Conservation (phyloP, 2,888 invertebrate genomes). For the Dicranocentrus wangi region DNA sequence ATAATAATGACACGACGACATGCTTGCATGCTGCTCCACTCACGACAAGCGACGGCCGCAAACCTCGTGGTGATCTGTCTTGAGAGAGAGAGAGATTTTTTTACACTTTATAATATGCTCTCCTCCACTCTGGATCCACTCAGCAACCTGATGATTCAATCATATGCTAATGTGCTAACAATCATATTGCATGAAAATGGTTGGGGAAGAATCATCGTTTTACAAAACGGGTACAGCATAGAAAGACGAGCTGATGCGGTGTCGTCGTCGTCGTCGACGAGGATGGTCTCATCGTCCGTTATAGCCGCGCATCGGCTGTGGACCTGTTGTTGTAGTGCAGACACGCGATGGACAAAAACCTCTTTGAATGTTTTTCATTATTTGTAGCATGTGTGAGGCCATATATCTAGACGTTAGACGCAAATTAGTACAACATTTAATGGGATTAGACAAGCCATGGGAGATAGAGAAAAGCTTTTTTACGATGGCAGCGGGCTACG, state of each 20-base stretch:
- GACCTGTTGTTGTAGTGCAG: no score
- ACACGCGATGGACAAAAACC: no score
- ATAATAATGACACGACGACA: constrained; percentile 14
- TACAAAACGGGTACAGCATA: constrained; percentile 1
- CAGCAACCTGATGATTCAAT: constrained; percentile 62
- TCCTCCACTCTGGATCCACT: constrained; percentile 32
- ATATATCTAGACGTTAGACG: no score
- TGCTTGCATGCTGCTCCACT: not conserved
- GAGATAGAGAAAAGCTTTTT: no score
- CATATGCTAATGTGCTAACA: constrained; percentile 61
- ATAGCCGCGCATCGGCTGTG: constrained; percentile 23
- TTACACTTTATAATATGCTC: constrained; percentile 18
- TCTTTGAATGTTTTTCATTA: no score
- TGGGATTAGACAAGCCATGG: no score
- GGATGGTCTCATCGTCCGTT: constrained; percentile 49
- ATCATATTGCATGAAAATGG: constrained; percentile 55
- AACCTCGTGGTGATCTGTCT: constrained; percentile 26
- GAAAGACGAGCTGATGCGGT: not conserved
- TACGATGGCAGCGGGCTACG: no score
- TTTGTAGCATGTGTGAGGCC: not conserved
- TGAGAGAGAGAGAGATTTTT: constrained; percentile 4
- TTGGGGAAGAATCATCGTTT: constrained; percentile 16
- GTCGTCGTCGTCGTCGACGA: no score
- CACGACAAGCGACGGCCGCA: not conserved
- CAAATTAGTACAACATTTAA: no score